Percentiles rank a stretch among this genome's conserved stretches.
Conservation (phyloP, 2,113 vertebrate genomes). For the Thalassoma bifasciatum region DNA sequence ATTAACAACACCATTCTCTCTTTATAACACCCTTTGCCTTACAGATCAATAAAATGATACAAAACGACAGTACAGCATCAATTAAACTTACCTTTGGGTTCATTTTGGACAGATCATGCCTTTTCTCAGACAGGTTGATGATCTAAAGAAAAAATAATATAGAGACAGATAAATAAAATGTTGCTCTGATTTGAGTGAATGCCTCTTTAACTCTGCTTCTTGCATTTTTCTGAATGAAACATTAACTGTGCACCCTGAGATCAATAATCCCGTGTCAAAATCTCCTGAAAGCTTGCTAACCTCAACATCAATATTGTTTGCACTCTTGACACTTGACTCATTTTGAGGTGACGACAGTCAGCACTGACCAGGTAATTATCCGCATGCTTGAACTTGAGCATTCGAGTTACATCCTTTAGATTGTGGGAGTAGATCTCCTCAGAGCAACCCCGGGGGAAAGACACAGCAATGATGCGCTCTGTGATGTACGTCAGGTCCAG, state of each 20-base stretch:
- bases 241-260: slow-evolving; percentile 15
- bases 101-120: slow-evolving; percentile 91
- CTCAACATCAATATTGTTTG: slow-evolving; percentile 22
- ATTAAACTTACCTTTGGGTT: slow-evolving; percentile 90
- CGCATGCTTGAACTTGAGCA: slow-evolving; percentile 97
- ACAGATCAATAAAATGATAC: background rate
- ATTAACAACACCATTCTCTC: background rate
- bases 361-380: slow-evolving; percentile 94
- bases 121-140: slow-evolving; percentile 95
- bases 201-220: background rate
- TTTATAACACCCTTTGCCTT: background rate
- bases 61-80: background rate
- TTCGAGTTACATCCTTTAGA: slow-evolving; percentile 92
- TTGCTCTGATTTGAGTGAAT: background rate
- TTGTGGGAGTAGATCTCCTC: slow-evolving; percentile 92
- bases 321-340: slow-evolving; percentile 30
- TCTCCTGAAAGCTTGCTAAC: slow-evolving; percentile 13
- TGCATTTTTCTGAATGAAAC: background rate
- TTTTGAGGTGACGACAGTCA: background rate
- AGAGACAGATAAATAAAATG: slow-evolving; percentile 3
- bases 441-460: slow-evolving; percentile 88
- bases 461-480: slow-evolving; percentile 94
- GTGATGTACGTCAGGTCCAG: slow-evolving; percentile 97
- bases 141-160: slow-evolving; percentile 82
- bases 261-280: slow-evolving; percentile 28